Percentiles rank a stretch among this genome's conserved stretches.
Evolutionary conservation across 2,797 vertebrate genomes (phyloP).

Genomic region (Spinus pinus): DNA sequence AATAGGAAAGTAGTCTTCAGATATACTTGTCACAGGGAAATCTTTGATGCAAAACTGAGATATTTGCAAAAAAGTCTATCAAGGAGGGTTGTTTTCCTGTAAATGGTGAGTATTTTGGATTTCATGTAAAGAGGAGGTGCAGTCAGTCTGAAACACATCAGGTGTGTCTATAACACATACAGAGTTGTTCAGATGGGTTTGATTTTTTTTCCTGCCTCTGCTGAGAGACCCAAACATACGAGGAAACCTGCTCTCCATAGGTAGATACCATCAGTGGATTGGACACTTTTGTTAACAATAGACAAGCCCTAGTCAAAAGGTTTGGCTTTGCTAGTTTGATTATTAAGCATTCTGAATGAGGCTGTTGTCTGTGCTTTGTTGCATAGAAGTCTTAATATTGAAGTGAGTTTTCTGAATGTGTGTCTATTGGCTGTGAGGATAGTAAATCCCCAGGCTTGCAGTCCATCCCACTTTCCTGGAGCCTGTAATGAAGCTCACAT

Average conservation of each 20-base stretch:
- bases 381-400: neutral
- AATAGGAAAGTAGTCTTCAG: neutral
- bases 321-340: neutral
- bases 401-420: neutral
- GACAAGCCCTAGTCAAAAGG: neutral
- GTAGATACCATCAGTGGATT: neutral
- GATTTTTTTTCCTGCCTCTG: neutral
- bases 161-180: neutral
- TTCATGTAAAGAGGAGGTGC: neutral
- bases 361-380: neutral
- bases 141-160: neutral
- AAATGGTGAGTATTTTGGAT: neutral
- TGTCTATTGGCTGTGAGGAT: neutral
- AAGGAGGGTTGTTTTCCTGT: neutral
- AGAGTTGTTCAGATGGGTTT: neutral
- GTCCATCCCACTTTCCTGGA: neutral
- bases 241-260: neutral
- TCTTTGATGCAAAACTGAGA: neutral
- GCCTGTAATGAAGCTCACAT: fast-evolving
- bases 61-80: neutral
- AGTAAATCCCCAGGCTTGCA: neutral
- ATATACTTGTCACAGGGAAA: neutral
- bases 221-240: neutral
- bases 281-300: neutral
- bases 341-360: neutral